Evolutionary conservation across 2,888 invertebrate species (phyloP).

Genomic region (Cantharis nigra): DNA sequence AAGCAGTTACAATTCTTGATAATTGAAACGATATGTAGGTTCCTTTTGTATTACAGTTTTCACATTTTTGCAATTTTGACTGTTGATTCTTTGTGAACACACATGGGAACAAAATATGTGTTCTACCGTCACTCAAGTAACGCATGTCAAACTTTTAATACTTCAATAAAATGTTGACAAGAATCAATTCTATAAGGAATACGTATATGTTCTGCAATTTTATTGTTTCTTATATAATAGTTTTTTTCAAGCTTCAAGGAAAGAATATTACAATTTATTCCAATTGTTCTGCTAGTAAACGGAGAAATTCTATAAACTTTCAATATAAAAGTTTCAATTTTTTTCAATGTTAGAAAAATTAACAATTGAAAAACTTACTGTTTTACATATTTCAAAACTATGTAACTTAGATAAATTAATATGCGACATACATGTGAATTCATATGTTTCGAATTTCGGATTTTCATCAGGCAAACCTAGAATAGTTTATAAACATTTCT

Average conservation of each 20-base stretch:
- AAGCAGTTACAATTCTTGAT: background rate
- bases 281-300: background rate
- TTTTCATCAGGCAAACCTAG: too few species aligned
- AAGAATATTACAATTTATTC: background rate
- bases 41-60: background rate
- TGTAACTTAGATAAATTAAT: too few species aligned
- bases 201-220: background rate
- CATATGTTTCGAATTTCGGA: too few species aligned
- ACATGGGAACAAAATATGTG: background rate
- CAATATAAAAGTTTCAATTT: background rate
- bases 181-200: background rate
- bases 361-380: too few species aligned
- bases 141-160: background rate
- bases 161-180: background rate
- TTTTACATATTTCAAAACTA: too few species aligned
- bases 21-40: background rate
- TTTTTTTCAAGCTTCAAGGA: background rate
- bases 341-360: too few species aligned
- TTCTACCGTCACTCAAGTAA: background rate
- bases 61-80: background rate
- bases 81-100: background rate
- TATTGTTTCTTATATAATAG: background rate
- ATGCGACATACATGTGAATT: too few species aligned
- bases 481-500: too few species aligned
- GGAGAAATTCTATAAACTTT: background rate